Evolutionary conservation across 2,888 invertebrate genomes (phyloP).

Genomic region (Panopea generosa): DNA sequence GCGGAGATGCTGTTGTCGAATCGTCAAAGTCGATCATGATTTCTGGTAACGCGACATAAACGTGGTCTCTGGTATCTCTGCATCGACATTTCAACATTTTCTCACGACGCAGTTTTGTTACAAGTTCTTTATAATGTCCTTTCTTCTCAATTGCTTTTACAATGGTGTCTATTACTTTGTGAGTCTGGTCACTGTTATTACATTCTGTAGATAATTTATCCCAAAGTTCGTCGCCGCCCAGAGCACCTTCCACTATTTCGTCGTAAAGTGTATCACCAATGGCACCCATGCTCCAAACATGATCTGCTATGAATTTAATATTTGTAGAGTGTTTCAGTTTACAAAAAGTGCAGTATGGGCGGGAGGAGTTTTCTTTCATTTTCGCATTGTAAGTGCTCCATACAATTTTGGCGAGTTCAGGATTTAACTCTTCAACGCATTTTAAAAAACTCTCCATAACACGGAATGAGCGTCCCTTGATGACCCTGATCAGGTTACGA

Average conservation of each 20-base stretch:
- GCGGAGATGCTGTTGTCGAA: background rate
- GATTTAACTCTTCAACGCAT: background rate
- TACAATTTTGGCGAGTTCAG: background rate
- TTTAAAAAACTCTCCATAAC: background rate
- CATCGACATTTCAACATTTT: background rate
- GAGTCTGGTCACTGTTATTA: background rate
- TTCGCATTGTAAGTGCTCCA: background rate
- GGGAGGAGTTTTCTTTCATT: background rate
- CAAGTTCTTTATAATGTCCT: background rate
- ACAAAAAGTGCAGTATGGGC: background rate
- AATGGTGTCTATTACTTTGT: background rate
- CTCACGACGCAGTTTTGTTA: background rate
- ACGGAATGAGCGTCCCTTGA: background rate
- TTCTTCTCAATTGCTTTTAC: background rate
- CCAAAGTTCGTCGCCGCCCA: background rate
- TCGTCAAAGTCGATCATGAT: background rate
- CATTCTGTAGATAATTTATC: background rate
- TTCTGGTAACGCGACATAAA: background rate
- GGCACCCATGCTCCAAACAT: conserved; percentile 5
- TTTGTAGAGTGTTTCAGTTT: background rate
- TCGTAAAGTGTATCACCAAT: background rate
- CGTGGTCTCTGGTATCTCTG: background rate
- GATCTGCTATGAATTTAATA: background rate
- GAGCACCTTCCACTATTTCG: background rate
- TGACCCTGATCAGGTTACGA: background rate